Evolutionary conservation across 2,113 vertebrate species (phyloP), one percentile per base, ranked within the genome.

Genomic region (Lutjanus erythropterus): DNA sequence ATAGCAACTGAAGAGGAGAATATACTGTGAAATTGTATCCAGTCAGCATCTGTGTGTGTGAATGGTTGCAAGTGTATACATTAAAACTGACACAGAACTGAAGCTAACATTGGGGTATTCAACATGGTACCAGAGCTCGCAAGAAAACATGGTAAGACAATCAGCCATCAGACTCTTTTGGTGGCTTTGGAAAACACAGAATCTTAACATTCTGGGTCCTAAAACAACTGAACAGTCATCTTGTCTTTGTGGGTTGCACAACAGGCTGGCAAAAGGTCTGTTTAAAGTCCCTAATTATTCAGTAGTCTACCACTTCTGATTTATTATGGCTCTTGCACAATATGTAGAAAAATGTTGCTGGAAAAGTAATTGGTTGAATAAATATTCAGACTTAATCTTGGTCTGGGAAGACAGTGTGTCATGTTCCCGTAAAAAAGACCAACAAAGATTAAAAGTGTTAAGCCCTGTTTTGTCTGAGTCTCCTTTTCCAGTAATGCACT

Each of bases 371-470:
- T 65, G 19, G 16, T 27, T 71, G 35, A 78, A 75, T 61, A 68
- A 79, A 69, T 55, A 82, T 19, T 47, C 33, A 58, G 23, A 67
- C 39, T 62, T 71, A 56, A 73, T 81, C 61, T 49, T 42, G 15
- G 21, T 77, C 44, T 80, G 56, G 71, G 31, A 73, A 84, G 35
- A 56, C 71, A 78, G 37, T 67, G 58, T 53, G 59, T 49, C 62
- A 83, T 62, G 61, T 78, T 81, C 64, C 81, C 50, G 72, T 73
- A 56, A 75, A 87, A 84, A 84, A 79, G 71, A 79, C 84, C 52
- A 71, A 29, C 14, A 23, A 19, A 67, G 39, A 85, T 88, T 85
- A 77, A 53, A 46, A 71, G 44, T 25, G 46, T 52, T 77, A 77
- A 86, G 85, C 53, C 37, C 35, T 44, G 16, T 56, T 53, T 42